Percentiles rank a stretch among this genome's conserved stretches.
Evolutionary conservation across 30 jellyfish, hydroid and myxozoan species (phyloP).

Genomic region (Aurelia aurita complex sp. Pacific): DNA sequence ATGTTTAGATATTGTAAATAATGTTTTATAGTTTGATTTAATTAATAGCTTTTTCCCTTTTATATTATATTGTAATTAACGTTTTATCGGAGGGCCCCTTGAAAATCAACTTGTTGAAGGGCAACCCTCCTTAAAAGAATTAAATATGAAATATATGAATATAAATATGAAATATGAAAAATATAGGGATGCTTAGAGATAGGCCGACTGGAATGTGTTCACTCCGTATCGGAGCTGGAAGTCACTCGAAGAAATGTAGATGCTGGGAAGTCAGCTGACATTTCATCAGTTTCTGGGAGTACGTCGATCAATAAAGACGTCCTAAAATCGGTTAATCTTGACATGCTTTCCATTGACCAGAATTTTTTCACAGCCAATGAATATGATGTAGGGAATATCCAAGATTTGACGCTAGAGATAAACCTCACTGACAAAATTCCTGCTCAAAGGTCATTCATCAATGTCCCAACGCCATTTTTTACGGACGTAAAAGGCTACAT

Average conservation of each 20-base stretch:
- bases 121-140: too few relatives aligned
- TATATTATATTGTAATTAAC: too few relatives aligned
- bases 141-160: too few relatives aligned
- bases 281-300: conserved; percentile 9
- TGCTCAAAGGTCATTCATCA: conserved; percentile 13
- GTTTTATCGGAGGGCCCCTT: too few relatives aligned
- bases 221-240: conserved; percentile 13
- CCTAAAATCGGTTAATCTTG: conserved; percentile 17
- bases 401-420: conserved; percentile 19
- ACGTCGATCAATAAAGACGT: background rate
- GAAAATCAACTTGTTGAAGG: too few relatives aligned
- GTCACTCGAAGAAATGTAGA: background rate
- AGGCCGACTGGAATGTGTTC: background rate
- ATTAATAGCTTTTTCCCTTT: too few relatives aligned
- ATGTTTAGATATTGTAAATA: too few relatives aligned
- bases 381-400: background rate
- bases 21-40: too few relatives aligned
- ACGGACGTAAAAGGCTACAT: conserved; percentile 28
- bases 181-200: conserved; percentile 15
- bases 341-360: background rate
- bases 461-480: conserved; percentile 33
- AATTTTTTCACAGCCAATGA: conserved; percentile 4
- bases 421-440: conserved; percentile 28
- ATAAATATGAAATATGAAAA: background rate
- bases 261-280: background rate